phyloP scores from a whole-genome alignment of 2,888 invertebrate species.

The Drosophila ustulata region DNA sequence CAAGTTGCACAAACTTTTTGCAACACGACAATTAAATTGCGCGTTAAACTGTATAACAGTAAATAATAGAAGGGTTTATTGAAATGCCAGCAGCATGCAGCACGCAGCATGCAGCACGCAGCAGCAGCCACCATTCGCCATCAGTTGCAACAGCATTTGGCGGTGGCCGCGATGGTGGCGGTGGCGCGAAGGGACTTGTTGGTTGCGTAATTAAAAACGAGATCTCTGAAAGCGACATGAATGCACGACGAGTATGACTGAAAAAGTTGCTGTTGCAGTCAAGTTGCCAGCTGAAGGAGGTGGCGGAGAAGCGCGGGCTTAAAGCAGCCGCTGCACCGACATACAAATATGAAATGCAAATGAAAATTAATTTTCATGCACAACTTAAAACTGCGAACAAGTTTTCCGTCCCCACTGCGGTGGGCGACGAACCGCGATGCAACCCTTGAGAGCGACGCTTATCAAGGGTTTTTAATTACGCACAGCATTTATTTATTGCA shows the following conservation, averaged over 20 bases:
- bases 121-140: constrained; percentile 7
- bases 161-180: background rate
- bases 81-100: constrained; percentile 56
- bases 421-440: constrained; percentile 24
- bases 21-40: constrained; percentile 60
- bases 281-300: constrained; percentile 8
- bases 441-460: constrained; percentile 27
- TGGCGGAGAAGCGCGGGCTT: constrained; percentile 3
- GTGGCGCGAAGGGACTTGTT: constrained; percentile 9
- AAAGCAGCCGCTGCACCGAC: constrained; percentile 18
- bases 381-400: constrained; percentile 50
- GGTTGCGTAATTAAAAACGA: constrained; percentile 68
- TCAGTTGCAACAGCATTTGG: constrained; percentile 13
- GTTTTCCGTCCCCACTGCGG: constrained; percentile 17
- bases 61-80: constrained; percentile 73
- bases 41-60: constrained; percentile 72
- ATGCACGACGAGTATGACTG: constrained; percentile 38
- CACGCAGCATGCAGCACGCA: constrained; percentile 15
- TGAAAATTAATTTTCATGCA: constrained; percentile 71
- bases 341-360: constrained; percentile 65
- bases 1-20: constrained; percentile 64
- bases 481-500: constrained; percentile 58
- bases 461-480: constrained; percentile 55
- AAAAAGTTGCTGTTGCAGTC: constrained; percentile 27
- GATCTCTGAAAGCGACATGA: constrained; percentile 60